These are phyloP conservation scores for Oplegnathus fasciatus DNA, from an alignment of 2,113 vertebrate species.

Conservation along the genomic window DNA sequence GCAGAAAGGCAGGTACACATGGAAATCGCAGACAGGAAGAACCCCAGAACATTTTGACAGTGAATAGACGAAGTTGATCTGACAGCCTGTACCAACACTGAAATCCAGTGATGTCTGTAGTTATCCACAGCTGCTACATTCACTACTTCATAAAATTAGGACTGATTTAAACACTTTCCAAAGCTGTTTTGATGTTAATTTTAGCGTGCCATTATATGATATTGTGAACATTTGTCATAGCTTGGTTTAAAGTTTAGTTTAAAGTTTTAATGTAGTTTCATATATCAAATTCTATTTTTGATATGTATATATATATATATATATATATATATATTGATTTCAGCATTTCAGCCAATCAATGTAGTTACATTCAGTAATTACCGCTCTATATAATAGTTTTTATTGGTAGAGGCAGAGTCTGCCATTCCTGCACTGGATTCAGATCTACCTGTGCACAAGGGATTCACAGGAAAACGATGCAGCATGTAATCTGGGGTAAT, in stretches of 20 bases:
- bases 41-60: no score
- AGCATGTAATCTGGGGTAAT: not conserved
- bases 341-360: not conserved
- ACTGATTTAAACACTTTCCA: constrained; percentile 51
- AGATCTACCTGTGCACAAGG: not conserved
- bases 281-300: not conserved
- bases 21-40: no score
- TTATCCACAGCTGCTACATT: constrained; percentile 37
- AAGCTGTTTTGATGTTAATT: constrained; percentile 39
- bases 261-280: not conserved
- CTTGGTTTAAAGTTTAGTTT: not conserved
- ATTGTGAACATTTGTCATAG: no score
- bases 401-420: not conserved
- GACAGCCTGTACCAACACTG: constrained; percentile 29
- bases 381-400: not conserved
- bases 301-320: not conserved
- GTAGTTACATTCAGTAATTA: not conserved
- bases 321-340: not conserved
- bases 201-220: not conserved
- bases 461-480: not conserved
- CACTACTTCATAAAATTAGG: constrained; percentile 27
- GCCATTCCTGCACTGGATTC: not conserved
- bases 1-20: not conserved
- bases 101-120: constrained; percentile 34
- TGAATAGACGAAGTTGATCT: not conserved